Conservation (phyloP, 1,140 invertebrate species). For the Elymnias hypermnestra region DNA sequence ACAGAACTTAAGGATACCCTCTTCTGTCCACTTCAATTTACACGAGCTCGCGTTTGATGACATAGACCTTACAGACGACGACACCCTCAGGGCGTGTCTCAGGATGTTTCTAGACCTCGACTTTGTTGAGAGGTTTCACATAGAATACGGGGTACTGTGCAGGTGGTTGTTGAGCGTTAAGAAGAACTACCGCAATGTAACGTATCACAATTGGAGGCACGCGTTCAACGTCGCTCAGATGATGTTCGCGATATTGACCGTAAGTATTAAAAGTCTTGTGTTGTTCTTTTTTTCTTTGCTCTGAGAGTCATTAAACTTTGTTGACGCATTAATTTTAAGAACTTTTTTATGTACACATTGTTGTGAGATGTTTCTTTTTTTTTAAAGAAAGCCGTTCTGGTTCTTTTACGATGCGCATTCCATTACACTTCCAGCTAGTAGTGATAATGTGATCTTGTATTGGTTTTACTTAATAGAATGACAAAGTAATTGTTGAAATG, state of each 20-base stretch:
- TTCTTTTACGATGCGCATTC: no score
- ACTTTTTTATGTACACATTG: no score
- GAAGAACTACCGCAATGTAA: constrained; percentile 97
- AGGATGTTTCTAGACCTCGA: constrained; percentile 95
- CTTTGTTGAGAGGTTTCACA: constrained; percentile 92
- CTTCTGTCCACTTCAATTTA: constrained; percentile 87
- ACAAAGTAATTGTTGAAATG: no score
- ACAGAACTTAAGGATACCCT: constrained; percentile 85
- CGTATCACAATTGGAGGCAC: constrained; percentile 98
- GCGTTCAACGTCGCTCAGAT: constrained; percentile 97
- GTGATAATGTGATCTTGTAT: no score
- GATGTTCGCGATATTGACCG: constrained; percentile 96
- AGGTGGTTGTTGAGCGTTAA: constrained; percentile 95
- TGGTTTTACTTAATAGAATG: no score
- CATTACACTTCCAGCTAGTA: no score
- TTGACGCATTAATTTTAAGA: no score
- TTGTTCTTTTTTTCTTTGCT: no score
- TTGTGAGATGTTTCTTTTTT: no score
- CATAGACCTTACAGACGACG: constrained; percentile 88
- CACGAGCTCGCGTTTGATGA: constrained; percentile 93
- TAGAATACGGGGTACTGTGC: constrained; percentile 92
- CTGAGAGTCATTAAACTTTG: no score
- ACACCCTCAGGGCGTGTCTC: constrained; percentile 90
- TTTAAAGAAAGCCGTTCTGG: no score
- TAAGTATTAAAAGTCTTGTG: constrained; percentile 64